Evolutionary conservation across 53 echinoderm and acorn worm genomes (phyloP), one percentile per base, ranked within the genome.

Genomic region (Zoroaster sp.): DNA sequence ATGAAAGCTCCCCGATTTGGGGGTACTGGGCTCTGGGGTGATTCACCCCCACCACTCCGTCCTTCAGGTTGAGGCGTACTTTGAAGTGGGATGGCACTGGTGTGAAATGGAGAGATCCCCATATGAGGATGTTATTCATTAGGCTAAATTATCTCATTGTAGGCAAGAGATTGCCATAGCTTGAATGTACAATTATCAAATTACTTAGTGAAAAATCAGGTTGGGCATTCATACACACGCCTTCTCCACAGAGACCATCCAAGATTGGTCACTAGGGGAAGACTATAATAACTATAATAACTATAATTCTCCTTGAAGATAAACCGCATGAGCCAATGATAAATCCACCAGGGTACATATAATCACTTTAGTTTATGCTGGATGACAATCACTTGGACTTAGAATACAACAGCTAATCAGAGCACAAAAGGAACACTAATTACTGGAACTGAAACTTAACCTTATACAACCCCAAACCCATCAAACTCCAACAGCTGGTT

Each of bases 81-180:
- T 85, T 85, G 20, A 20, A 35, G 9, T 32, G 34, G 35, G 25
- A 35, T 36, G 70, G n/a, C n/a, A n/a, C 52, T 40, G 34, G 35
- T 70, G n/a, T n/a, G 70, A 43, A 40, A 78, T 40, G 20, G 34
- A 4, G 49, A 41, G 28, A 31, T 18, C 70, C 37, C 85, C 85
- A 85, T 85, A 47, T 70, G 71, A 70, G 85, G 85, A 85, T 71
- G 85, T 71, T 71, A 36, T 85, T 85, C 85, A 85, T 85, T 85
- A 81, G 68, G 66, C 66, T 32, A 81, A 81, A 81, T 81, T 67
- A 85, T 30, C 71, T 34, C 69, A 51, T 69, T 85, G 85, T 70
- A 70, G 71, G 47, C 85, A 71, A 45, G 46, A 45, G 70, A 45
- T 44, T 12, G 69, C 32, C 63, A 59, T 59, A 59, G 23, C 23